Evolutionary conservation across 2,888 invertebrate species (phyloP).

Genomic region (Scelioninae gen. 1): DNA sequence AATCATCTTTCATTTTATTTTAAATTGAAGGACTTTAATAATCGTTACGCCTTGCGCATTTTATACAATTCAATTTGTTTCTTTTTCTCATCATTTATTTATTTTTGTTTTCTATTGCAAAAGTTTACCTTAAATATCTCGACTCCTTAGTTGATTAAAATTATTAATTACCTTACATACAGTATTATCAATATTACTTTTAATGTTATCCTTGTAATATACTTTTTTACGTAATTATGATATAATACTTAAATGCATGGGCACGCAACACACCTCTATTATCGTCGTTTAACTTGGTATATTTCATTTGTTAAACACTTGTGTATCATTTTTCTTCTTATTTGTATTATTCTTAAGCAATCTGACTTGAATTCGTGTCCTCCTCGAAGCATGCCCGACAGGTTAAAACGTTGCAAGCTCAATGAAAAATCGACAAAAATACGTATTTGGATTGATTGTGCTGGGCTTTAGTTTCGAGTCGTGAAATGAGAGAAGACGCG

Average conservation of each 20-base stretch:
- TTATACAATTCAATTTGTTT: constrained; percentile 69
- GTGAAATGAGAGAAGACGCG: constrained; percentile 37
- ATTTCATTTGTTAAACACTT: constrained; percentile 53
- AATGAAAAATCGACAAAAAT: constrained; percentile 62
- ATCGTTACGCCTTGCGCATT: constrained; percentile 70
- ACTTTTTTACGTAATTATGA: constrained; percentile 82
- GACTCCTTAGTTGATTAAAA: constrained; percentile 81
- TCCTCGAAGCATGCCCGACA: constrained; percentile 69
- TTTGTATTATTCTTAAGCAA: constrained; percentile 44
- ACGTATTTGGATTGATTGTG: constrained; percentile 65
- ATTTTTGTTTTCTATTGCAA: constrained; percentile 77
- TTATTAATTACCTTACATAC: constrained; percentile 83
- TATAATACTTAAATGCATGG: constrained; percentile 83
- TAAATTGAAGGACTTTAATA: constrained; percentile 65
- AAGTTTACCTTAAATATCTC: constrained; percentile 78
- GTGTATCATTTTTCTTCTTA: constrained; percentile 21
- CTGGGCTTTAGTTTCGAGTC: constrained; percentile 54
- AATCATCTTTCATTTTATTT: constrained; percentile 64
- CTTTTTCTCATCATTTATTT: constrained; percentile 61
- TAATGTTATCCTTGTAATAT: constrained; percentile 79
- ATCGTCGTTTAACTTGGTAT: constrained; percentile 66
- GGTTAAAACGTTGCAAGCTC: constrained; percentile 65
- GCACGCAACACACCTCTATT: constrained; percentile 79
- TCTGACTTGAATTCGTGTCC: constrained; percentile 39
- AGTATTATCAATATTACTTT: constrained; percentile 82